Base-by-base conservation (phyloP, 2,888 invertebrate genomes). In the Aquatica leii region DNA sequence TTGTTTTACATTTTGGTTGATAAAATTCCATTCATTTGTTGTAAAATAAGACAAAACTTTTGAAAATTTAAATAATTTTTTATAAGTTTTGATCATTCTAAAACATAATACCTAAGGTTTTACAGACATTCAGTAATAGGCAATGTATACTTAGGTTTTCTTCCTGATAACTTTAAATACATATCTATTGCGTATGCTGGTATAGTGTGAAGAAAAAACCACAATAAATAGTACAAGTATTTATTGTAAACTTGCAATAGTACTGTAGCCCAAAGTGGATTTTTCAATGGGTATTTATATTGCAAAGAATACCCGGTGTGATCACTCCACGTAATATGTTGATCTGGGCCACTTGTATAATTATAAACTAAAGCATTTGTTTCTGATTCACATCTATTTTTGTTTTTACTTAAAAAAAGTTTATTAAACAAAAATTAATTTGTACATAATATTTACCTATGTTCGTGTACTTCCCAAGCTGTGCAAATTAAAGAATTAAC, bases 401-500 rank as follows among this genome's bases (percentile, higher is more conserved):
- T 24, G 24, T 8, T 24, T 12, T 9, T 50, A 12, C 6, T 50
- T 20, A 50, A 24, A 9, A 40, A 40, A 12, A 12, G 9, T 12
- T 34, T 15, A n/a, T n/a, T n/a, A n/a, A n/a, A n/a, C n/a, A n/a
- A n/a, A n/a, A n/a, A n/a, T n/a, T n/a, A n/a, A n/a, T n/a, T n/a
- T n/a, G n/a, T n/a, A n/a, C n/a, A n/a, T n/a, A 37, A 1, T 20
- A 14, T 6, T 62, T 60, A 76, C 75, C 74, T 71, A 69, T 68
- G 71, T 18, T 68, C 62, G 43, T 54, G 55, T 9, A 72, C 59
- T 58, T 81, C 79, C 81, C 81, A 81, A 12, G 81, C 81, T 9
- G 76, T 69, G 9, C 80, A 78, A 52, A 82, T 74, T n/a, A 82
- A 73, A 12, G 80, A 79, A 68, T 81, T 82, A 18, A 81, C 77